Evolutionary conservation across 2,113 vertebrate genomes (phyloP), one percentile per base, ranked within the genome.

Genomic region (Leptodactylus fuscus): DNA sequence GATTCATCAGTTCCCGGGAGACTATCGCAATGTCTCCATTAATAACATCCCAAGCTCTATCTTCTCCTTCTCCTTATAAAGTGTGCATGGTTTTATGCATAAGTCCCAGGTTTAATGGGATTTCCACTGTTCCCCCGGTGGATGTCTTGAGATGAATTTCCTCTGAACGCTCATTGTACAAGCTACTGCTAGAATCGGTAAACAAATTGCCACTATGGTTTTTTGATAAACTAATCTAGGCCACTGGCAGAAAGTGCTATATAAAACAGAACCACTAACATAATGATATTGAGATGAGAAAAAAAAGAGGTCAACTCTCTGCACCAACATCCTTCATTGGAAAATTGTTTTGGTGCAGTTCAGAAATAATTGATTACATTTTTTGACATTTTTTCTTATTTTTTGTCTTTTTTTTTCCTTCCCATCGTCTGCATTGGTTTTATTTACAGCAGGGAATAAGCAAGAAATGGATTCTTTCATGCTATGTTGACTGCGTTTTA

Each of bases 371-470:
- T 16, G 32, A 4, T 16, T 24, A 81, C 24, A 74, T 55, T 85
- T 77, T 78, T 55, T 44, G 34, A 16, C 32, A 2, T 3, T 53
- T 82, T 9, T 0, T 5, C 32, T 32, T 8, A 1, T 16, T 51
- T 10, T 3, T 13, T 22, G 10, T 5, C 20, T 41, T 51, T 51
- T 51, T 60, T 2, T 1, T 22, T 51, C 16, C 29, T 11, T 13
- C 0, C 0, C 18, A 27, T 58, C 51, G 16, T 0, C 8, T 0
- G 0, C 4, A 0, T 12, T 36, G 46, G 46, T 0, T 76, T 75
- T 75, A 46, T 75, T 77, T 53, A 36, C 32, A 78, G 32, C 49
- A 38, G 29, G 75, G 32, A 38, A 58, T 36, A 58, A 0, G 65
- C 71, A 67, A 20, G 0, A 15, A 58, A n/a, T 27, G 77, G 79